Conservation (phyloP, 2,113 vertebrate genomes). For the Paraplagusia blochii region DNA sequence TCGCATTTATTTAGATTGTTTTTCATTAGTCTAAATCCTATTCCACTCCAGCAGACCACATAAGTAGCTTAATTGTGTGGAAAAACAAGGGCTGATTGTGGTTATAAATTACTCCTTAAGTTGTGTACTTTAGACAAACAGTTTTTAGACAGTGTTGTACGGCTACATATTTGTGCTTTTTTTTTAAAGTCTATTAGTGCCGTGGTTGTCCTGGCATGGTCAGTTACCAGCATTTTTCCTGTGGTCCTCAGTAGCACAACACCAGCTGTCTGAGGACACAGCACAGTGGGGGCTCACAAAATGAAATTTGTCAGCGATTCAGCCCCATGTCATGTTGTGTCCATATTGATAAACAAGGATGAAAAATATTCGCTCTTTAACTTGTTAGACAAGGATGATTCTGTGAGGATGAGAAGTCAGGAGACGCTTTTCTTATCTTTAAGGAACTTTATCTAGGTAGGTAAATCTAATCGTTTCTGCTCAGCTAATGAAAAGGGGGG, state of each 20-base stretch:
- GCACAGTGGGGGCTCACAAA: slow-evolving; percentile 46
- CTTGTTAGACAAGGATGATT: slow-evolving; percentile 23
- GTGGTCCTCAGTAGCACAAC: slow-evolving; percentile 43
- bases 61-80: background rate
- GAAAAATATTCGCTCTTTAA: slow-evolving; percentile 10
- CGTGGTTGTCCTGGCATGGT: slow-evolving; percentile 45
- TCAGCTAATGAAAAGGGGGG: background rate
- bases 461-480: slow-evolving; percentile 25
- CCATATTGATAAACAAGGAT: slow-evolving; percentile 13
- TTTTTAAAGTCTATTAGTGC: slow-evolving; percentile 34
- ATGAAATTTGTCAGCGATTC: slow-evolving; percentile 47
- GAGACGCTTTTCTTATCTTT: slow-evolving; percentile 23
- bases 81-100: background rate
- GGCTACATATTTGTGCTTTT: background rate
- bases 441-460: slow-evolving; percentile 29
- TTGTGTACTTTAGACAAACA: background rate
- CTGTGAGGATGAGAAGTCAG: slow-evolving; percentile 9
- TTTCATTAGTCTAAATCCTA: too few relatives aligned
- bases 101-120: background rate
- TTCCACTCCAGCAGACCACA: background rate
- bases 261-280: slow-evolving; percentile 63
- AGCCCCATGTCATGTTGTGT: slow-evolving; percentile 16
- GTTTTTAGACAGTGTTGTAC: slow-evolving; percentile 24
- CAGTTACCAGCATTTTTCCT: slow-evolving; percentile 44
- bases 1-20: too few relatives aligned